A percentile compares a stretch with the other conserved stretches of the same genome.
These are phyloP conservation scores for Coelopa frigida DNA, from an alignment of 1,140 invertebrate genomes.

Conservation along the genomic window DNA sequence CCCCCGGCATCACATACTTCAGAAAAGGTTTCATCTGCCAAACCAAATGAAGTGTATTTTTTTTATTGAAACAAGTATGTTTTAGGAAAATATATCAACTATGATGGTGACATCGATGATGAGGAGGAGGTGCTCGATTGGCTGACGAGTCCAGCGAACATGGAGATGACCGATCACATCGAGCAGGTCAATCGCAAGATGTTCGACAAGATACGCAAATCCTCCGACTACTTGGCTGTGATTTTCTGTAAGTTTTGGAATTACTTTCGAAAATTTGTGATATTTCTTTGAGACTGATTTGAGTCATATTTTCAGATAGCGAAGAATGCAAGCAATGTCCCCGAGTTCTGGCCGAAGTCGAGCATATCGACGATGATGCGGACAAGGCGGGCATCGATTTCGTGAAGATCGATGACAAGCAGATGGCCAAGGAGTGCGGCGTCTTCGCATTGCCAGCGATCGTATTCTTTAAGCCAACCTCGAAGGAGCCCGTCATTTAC, in stretches of 20 bases:
- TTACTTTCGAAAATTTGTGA: background rate
- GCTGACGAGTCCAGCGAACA: conserved; percentile 88
- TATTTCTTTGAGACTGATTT: background rate
- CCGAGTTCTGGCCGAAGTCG: conserved; percentile 78
- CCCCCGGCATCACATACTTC: conserved; percentile 86
- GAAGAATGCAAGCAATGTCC: conserved; percentile 91
- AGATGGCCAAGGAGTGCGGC: conserved; percentile 77
- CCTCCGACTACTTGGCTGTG: conserved; percentile 86
- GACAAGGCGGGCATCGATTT: conserved; percentile 90
- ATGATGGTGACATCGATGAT: conserved; percentile 87
- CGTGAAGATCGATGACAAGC: conserved; percentile 83
- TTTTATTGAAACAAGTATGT: too few species aligned
- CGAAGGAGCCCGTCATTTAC: conserved; percentile 88
- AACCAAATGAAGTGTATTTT: too few species aligned
- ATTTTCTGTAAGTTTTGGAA: conserved; percentile 80
- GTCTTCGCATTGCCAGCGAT: conserved; percentile 84
- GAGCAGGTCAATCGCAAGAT: conserved; percentile 89
- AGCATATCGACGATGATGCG: conserved; percentile 89
- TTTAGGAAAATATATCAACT: conserved; percentile 83
- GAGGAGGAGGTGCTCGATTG: conserved; percentile 91
- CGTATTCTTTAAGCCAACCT: conserved; percentile 79
- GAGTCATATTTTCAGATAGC: conserved; percentile 58
- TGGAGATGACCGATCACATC: conserved; percentile 90
- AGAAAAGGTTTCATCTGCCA: too few species aligned
- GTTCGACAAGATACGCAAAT: conserved; percentile 85